Percentiles rank a stretch among this genome's conserved stretches.
These are phyloP conservation scores for Drosophila azteca DNA, from an alignment of 1,140 invertebrate genomes.

Conservation along the genomic window DNA sequence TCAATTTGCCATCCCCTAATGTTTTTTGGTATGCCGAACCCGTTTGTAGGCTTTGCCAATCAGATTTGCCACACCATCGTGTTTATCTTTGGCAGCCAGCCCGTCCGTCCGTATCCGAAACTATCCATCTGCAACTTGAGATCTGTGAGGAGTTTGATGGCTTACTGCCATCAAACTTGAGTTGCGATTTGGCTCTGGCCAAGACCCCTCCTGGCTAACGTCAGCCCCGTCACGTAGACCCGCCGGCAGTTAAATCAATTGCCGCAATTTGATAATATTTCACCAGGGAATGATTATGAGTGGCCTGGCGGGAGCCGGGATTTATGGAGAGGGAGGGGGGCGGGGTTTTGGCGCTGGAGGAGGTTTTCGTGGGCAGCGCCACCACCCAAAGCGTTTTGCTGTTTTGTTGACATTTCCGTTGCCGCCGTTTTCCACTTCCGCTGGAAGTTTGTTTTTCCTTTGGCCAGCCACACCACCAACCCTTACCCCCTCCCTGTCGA, in stretches of 20 bases:
- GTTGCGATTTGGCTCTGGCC: slow-evolving; percentile 32
- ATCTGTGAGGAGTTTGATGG: slow-evolving; percentile 32
- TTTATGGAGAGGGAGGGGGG: slow-evolving; percentile 21
- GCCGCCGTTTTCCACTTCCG: slow-evolving; percentile 67
- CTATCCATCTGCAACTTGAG: slow-evolving; percentile 51
- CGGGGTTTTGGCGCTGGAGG: not conserved
- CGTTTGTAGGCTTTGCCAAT: not conserved
- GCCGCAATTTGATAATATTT: slow-evolving; percentile 81
- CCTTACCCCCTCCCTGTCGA: slow-evolving; percentile 2
- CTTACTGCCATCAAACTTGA: slow-evolving; percentile 39
- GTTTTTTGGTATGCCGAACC: slow-evolving; percentile 3
- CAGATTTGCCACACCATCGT: slow-evolving; percentile 2
- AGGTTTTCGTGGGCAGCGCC: slow-evolving; percentile 2
- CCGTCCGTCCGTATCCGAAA: no score
- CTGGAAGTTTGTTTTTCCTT: slow-evolving; percentile 60
- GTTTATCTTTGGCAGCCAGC: slow-evolving; percentile 10
- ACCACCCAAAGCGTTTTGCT: slow-evolving; percentile 41
- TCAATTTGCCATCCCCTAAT: slow-evolving; percentile 9
- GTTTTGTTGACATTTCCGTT: slow-evolving; percentile 80
- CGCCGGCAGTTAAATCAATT: slow-evolving; percentile 77
- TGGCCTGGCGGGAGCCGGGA: slow-evolving; percentile 28
- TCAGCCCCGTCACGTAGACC: slow-evolving; percentile 52
- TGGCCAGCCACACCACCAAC: slow-evolving; percentile 24
- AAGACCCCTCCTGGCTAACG: slow-evolving; percentile 14
- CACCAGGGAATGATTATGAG: slow-evolving; percentile 78